Conservation (phyloP, 1,140 invertebrate species). For the Tetramorium parvispinum region DNA sequence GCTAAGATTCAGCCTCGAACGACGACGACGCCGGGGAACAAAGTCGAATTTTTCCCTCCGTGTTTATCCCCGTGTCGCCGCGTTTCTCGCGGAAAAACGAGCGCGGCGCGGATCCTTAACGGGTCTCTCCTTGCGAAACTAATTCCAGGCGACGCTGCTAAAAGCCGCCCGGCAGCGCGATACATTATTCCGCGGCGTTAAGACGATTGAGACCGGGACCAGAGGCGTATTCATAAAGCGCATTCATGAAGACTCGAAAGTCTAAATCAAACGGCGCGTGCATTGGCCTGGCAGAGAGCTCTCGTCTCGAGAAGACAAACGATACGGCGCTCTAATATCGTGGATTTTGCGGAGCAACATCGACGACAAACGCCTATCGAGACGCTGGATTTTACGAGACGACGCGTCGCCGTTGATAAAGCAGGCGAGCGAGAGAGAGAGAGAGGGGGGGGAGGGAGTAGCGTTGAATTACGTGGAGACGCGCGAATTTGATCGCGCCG, state of each 20-base stretch:
- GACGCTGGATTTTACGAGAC: background rate
- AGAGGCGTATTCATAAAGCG: conserved; percentile 16
- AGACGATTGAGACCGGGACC: background rate
- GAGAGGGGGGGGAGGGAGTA: too few relatives aligned
- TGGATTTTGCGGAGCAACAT: conserved; percentile 49
- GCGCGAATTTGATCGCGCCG: background rate
- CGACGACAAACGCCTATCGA: conserved; percentile 3
- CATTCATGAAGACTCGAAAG: conserved; percentile 11
- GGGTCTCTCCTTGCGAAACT: background rate
- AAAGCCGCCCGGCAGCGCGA: background rate
- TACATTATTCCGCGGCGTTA: background rate
- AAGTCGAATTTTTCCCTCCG: background rate
- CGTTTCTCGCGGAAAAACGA: background rate
- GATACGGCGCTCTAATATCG: conserved; percentile 45
- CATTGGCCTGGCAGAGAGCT: background rate
- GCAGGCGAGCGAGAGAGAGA: background rate
- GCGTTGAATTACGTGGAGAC: background rate
- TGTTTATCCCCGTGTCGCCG: background rate
- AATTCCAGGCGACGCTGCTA: background rate
- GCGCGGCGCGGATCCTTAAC: background rate
- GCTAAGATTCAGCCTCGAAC: background rate
- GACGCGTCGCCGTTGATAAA: conserved; percentile 8
- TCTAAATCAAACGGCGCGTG: conserved; percentile 52
- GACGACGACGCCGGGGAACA: background rate
- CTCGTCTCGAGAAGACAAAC: conserved; percentile 46